Base-by-base conservation (phyloP, 2,888 invertebrate species). In the Polymixis lichenea region DNA sequence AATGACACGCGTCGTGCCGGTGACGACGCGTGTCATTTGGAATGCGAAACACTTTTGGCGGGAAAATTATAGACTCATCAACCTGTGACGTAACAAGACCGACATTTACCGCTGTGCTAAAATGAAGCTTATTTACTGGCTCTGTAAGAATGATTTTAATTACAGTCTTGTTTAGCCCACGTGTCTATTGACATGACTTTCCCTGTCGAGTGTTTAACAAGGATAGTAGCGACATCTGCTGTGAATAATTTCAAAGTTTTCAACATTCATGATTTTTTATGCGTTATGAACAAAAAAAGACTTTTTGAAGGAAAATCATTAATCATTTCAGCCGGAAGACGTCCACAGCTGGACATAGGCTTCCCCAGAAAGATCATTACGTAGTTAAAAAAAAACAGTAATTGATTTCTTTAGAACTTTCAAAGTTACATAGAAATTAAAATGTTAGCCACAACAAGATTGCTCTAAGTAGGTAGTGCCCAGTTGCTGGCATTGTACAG, bases 1-100 rank as follows among this genome's bases (percentile, higher is more conserved):
- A n/a, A n/a, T n/a, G n/a, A n/a, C n/a, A n/a, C n/a, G n/a, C n/a
- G n/a, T n/a, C n/a, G n/a, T n/a, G n/a, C n/a, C n/a, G n/a, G n/a
- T n/a, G n/a, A n/a, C 92, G 85, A 84, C 82, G 86, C 83, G 83
- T 87, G 89, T 90, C 88, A 90, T 92, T 91, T 91, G 90, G 89
- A 92, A 92, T 90, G 90, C 91, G 89, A 86, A 88, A 89, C 87
- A 84, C 86, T 92, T 94, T 95, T 93, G 94, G 94, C 93, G 94
- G 92, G 89, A 94, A 94, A 94, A 91, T 92, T 91, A 91, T 89
- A 85, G 88, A 91, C 90, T 91, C 91, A 90, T 92, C 89, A 89
- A 86, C 80, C 75, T 64, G 62, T 83, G 77, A 87, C 73, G 72
- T 77, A 77, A 74, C 78, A 72, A 75, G 61, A 80, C 53, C 22